Evolutionary conservation across 1,140 invertebrate species (phyloP), one percentile per base, ranked within the genome.

Genomic region (Rhyzopertha dominica): DNA sequence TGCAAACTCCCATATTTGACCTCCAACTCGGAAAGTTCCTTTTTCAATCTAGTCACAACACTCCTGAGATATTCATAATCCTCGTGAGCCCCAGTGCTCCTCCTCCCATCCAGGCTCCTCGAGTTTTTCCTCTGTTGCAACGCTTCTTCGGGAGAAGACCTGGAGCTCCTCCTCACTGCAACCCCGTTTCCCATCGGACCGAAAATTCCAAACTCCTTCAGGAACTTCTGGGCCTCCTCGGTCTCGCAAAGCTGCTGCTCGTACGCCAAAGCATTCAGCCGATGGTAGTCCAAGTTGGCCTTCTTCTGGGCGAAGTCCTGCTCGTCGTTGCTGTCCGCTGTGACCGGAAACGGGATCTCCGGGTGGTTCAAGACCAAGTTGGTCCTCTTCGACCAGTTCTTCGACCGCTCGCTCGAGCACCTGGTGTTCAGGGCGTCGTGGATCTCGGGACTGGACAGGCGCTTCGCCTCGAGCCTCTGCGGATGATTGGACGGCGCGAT

Each of bases 121-220:
- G 59, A 59, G 48, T 58, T 51, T 50, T 56, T 54, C 49, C 49
- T 39, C 7, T 56, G 56, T 13, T 49, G 47, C 8, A 35, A 44
- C 9, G 47, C 50, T 7, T 38, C 51, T 8, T 56, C 51, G 16
- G 43, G 12, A 4, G 52, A 53, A 13, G 4, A 43, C 8, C 42
- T 35, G 1, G 58, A 59, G 7, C 26, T 54, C 19, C 47, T 52
- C 7, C 49, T 36, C 7, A 56, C 45, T 5, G 50, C 30, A 1
- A 61, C 49, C 4, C 60, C 65, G 59, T 66, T 66, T n/a, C 65
- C 65, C 67, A 69, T 69, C 23, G 60, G 59, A 13, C 48, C 51
- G 45, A 64, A 52, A 14, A 63, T 56, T 10, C 59, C 62, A 18
- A 63, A 65, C 17, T 67, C 64, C 37, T 61, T 52, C 1, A 65